Conservation (phyloP, 2,888 invertebrate species). For the Teleogryllus oceanicus region DNA sequence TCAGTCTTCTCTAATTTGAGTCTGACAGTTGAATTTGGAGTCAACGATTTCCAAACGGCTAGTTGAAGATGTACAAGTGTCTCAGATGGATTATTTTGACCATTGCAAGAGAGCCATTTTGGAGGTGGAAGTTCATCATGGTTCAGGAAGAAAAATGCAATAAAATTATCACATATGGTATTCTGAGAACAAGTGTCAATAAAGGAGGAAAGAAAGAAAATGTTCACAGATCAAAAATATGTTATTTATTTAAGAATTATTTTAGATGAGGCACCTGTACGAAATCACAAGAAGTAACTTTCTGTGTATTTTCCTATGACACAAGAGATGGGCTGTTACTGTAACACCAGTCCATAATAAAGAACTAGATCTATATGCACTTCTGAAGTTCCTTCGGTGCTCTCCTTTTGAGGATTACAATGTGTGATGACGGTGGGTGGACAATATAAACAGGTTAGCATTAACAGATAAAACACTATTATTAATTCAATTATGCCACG, state of each 20-base stretch:
- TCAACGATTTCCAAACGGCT: too few relatives aligned
- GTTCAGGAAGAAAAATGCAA: constrained; percentile 66
- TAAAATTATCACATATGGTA: constrained; percentile 80
- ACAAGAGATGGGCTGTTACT: constrained; percentile 78
- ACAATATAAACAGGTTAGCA: constrained; percentile 73
- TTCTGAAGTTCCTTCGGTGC: constrained; percentile 80
- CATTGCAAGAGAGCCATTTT: constrained; percentile 61
- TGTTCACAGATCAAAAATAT: background rate
- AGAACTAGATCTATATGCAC: constrained; percentile 71
- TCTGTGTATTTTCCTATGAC: constrained; percentile 63
- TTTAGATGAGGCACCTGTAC: constrained; percentile 92
- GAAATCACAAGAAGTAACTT: constrained; percentile 78
- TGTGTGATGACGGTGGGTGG: constrained; percentile 91
- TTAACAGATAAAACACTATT: constrained; percentile 72
- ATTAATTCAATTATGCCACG: constrained; percentile 82
- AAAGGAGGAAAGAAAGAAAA: background rate
- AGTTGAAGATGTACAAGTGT: too few relatives aligned
- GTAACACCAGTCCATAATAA: constrained; percentile 96
- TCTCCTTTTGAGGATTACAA: constrained; percentile 83
- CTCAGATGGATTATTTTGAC: too few relatives aligned
- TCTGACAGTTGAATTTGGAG: too few relatives aligned
- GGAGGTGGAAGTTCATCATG: constrained; percentile 73
- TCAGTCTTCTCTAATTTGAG: too few relatives aligned
- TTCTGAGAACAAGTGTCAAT: constrained; percentile 56
- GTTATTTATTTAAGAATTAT: too few relatives aligned